A percentile compares a stretch with the other conserved stretches of the same genome.
Conservation (phyloP, 2,797 vertebrate species). For the Antennarius maculatus region DNA sequence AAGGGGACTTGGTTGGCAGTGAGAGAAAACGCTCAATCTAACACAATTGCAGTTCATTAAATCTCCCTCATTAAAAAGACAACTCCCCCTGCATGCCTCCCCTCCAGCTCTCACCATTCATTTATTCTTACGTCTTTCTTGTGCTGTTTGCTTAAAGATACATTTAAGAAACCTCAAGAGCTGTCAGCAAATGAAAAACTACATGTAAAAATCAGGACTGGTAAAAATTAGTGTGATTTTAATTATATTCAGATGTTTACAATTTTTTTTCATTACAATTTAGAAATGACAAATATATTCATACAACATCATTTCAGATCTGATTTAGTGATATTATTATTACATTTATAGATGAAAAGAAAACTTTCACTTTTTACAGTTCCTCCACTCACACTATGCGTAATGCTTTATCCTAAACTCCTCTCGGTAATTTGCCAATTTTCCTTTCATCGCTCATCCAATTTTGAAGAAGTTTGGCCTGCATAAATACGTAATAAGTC, state of each 20-base stretch:
- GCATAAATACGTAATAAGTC: not conserved
- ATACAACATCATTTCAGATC: not conserved
- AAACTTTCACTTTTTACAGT: not conserved
- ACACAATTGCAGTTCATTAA: constrained; percentile 52
- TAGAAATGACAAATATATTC: too few relatives aligned
- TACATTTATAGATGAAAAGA: not conserved
- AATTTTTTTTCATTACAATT: too few relatives aligned
- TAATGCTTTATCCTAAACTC: not conserved
- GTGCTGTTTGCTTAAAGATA: not conserved
- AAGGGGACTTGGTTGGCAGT: too few relatives aligned
- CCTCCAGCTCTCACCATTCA: constrained; percentile 20
- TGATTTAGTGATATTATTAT: not conserved
- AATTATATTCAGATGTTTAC: too few relatives aligned
- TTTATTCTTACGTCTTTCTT: constrained; percentile 12
- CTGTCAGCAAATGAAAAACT: not conserved
- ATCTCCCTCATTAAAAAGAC: constrained; percentile 53
- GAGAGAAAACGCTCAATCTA: constrained; percentile 30
- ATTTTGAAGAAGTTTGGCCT: not conserved
- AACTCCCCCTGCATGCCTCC: constrained; percentile 32
- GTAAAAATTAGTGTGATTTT: not conserved
- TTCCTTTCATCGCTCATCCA: not conserved
- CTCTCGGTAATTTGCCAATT: not conserved
- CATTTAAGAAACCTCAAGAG: not conserved
- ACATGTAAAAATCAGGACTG: not conserved
- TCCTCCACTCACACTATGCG: too few relatives aligned